Conservation (phyloP, 1,140 invertebrate species). For the Brachionus rotundiformis region DNA sequence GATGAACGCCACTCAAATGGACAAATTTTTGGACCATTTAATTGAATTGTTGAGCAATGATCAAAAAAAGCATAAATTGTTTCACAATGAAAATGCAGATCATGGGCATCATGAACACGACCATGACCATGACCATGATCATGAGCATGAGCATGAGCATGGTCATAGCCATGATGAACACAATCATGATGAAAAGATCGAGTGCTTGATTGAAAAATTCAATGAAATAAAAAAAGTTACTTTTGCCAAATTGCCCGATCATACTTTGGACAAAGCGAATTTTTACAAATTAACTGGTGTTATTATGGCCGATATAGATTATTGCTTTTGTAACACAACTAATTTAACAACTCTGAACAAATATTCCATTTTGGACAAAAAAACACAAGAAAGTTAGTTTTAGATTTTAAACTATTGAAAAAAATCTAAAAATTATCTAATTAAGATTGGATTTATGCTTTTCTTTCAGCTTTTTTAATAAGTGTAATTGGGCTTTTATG, state of each 20-base stretch:
- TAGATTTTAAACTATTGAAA: too few species aligned
- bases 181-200: not conserved
- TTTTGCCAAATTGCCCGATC: not conserved
- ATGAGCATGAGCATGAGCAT: conserved; percentile 10
- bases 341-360: not conserved
- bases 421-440: too few species aligned
- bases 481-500: conserved; percentile 42
- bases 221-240: not conserved
- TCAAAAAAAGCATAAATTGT: not conserved
- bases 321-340: conserved; percentile 10
- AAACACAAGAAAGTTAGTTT: not conserved
- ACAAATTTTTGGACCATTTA: conserved; percentile 29
- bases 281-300: conserved; percentile 17
- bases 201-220: conserved; percentile 12
- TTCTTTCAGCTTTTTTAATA: conserved; percentile 48
- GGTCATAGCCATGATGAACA: not conserved
- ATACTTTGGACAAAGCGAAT: not conserved
- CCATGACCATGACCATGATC: conserved; percentile 25
- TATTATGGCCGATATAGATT: conserved; percentile 33
- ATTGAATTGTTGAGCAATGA: not conserved
- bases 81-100: not conserved
- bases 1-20: conserved; percentile 5
- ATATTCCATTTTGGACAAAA: not conserved
- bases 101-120: not conserved
- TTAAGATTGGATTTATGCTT: conserved; percentile 51